These are phyloP conservation scores for Camponotus fellah DNA, from an alignment of 2,888 invertebrate genomes.

Conservation along the genomic window DNA sequence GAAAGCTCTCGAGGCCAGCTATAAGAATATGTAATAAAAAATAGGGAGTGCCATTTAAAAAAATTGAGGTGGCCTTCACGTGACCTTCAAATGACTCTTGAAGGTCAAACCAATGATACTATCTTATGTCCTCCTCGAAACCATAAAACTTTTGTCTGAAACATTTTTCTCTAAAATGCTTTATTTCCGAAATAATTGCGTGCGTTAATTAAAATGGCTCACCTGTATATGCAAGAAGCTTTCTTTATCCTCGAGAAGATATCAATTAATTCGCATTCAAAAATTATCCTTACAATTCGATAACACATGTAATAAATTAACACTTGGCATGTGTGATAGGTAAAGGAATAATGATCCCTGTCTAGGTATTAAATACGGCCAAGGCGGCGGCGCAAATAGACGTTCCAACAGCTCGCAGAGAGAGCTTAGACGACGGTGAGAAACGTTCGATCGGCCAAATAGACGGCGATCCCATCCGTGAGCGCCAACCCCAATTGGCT, in stretches of 20 bases:
- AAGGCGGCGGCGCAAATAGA: slow-evolving; percentile 37
- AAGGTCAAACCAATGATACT: too few species aligned
- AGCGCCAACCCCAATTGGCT: slow-evolving; percentile 37
- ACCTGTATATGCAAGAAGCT: background rate
- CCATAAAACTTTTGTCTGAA: too few species aligned
- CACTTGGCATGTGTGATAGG: background rate
- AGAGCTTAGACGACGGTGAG: slow-evolving; percentile 23
- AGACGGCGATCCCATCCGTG: slow-evolving; percentile 57
- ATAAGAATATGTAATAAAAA: too few species aligned
- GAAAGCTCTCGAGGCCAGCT: too few species aligned
- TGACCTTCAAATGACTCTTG: too few species aligned
- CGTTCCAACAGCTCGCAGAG: slow-evolving; percentile 38
- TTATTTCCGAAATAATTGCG: too few species aligned
- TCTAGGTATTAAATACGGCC: slow-evolving; percentile 41
- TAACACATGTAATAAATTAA: background rate
- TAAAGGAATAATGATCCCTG: slow-evolving; percentile 34
- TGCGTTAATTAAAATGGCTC: too few species aligned
- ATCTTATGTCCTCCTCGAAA: too few species aligned
- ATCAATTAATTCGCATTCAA: background rate
- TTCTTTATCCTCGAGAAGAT: background rate
- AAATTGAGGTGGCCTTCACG: too few species aligned
- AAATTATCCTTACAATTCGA: background rate
- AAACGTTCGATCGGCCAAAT: slow-evolving; percentile 43
- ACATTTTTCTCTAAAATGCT: too few species aligned
- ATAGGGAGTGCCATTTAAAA: too few species aligned